Base-by-base conservation (phyloP, 2,797 vertebrate species). In the Neosilurus mollespiculum region DNA sequence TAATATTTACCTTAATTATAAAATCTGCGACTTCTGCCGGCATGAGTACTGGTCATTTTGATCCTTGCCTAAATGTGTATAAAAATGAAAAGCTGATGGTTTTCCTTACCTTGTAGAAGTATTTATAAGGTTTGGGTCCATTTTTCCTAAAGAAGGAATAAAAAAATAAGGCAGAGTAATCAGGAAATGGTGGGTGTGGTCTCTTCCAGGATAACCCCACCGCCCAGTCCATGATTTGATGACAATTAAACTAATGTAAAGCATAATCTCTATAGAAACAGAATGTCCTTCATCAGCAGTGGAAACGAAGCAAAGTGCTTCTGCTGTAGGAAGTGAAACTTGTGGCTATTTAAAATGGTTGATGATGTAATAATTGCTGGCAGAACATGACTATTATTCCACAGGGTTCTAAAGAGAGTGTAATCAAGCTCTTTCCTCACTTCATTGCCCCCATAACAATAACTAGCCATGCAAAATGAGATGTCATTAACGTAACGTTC, bases 401-500 rank as follows among this genome's bases (percentile, higher is more conserved):
- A 64, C 0, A 9, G n/a, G 43, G 61, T 51, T 65, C 61, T 26
- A 20, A 65, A 53, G 61, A 78, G n/a, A 51, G 61, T 3, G 56
- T 26, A 65, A 65, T 65, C 59, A 65, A 65, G 77, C 77, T 78
- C n/a, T 26, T 20, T 53, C n/a, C n/a, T 49, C 61, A 26, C 24
- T 30, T 64, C 43, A 20, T 53, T 26, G n/a, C 61, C n/a, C 56
- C 61, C 77, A 26, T 51, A 78, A 65, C 37, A 65, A 20, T 78
- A 64, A 78, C 77, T 53, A 65, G 61, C 61, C 51, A 20, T 26
- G 43, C 77, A 65, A 61, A 53, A 7, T 64, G 61, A 78, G 77
- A 64, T 12, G 61, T 64, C 43, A 18, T 64, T 64, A 78, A 51
- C 12, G 14, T 18, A 26, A 51, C 20, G 59, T 76, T 26, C 56